These are phyloP conservation scores for Tetraodon nigroviridis DNA, from an alignment of 2,113 vertebrate species.

Conservation along the genomic window DNA sequence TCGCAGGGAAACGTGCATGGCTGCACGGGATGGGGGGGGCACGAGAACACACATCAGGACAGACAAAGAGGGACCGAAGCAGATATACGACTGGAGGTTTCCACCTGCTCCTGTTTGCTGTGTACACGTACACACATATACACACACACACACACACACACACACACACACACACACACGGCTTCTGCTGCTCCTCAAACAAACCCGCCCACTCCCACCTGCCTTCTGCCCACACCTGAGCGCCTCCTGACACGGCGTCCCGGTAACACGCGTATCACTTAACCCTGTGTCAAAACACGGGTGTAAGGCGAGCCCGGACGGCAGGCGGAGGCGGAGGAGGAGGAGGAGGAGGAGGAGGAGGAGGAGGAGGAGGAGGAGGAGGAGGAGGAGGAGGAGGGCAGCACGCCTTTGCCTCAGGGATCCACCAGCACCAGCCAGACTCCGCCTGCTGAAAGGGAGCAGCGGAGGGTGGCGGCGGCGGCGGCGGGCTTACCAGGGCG, in stretches of 20 bases:
- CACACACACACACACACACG: not conserved
- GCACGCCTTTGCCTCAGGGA: constrained; percentile 38
- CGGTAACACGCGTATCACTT: constrained; percentile 64
- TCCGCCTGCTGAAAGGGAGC: not conserved
- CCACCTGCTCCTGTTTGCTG: not conserved
- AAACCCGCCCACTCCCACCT: not conserved
- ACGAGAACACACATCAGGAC: not conserved
- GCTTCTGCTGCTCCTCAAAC: constrained; percentile 3
- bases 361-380: constrained; percentile 32
- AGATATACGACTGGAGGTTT: no score
- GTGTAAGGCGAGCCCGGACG: constrained; percentile 50
- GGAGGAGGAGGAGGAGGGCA: constrained; percentile 24
- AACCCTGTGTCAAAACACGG: constrained; percentile 66
- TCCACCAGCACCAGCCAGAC: constrained; percentile 18
- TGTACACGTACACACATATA: not conserved
- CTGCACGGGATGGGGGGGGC: constrained; percentile 12
- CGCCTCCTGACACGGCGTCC: constrained; percentile 44
- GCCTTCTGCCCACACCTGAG: constrained; percentile 41
- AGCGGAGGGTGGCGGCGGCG: not conserved
- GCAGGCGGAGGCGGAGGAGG: constrained; percentile 31
- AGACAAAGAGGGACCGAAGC: no score
- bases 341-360: constrained; percentile 20
- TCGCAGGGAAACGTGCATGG: constrained; percentile 10
- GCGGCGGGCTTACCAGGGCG: constrained; percentile 84
- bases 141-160: not conserved